Base-by-base conservation (phyloP, 2,888 invertebrate species). In the Cyclophora punctaria region DNA sequence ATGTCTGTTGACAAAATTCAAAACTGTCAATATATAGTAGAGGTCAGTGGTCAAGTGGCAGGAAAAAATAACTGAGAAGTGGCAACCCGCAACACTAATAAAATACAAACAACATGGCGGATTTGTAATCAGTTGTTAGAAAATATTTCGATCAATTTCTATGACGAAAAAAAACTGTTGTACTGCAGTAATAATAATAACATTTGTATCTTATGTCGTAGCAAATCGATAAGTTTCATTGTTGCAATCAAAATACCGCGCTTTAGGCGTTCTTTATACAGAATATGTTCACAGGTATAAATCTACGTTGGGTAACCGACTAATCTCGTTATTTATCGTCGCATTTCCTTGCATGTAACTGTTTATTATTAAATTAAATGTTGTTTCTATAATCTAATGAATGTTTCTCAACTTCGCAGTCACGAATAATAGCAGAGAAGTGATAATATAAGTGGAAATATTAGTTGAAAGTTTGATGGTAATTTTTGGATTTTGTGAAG, bases 61-160 rank as follows among this genome's bases (percentile, higher is more conserved):
- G 20, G 20, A 20, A 20, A 20, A 20, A 20, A 1, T 20, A 20
- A 20, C 20, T 20, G 20, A 20, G 20, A 20, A 37, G 4, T 5
- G 37, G 37, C 37, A 37, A 37, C 37, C 33, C 49, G 41, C 7
- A 7, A 34, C 50, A 34, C 42, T 64, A 63, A 50, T 4, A 37
- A 57, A 61, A 62, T 53, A 67, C 69, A 67, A 81, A 83, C 87
- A 88, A 87, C 78, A 88, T 88, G 87, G 86, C 87, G 80, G 77
- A 71, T 60, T 60, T 66, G 52, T 69, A 71, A 73, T 73, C 79
- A 78, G 74, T 78, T 79, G 79, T 69, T 75, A 37, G 44, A 57
- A n/a, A n/a, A 20, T 62, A 59, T 63, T 63, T 67, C 56, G 50
- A 56, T 51, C 44, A 59, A 57, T 61, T 66, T 65, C 20, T 20